Evolutionary conservation across 2,113 vertebrate species (phyloP).

Genomic region (Notothenia rossii): DNA sequence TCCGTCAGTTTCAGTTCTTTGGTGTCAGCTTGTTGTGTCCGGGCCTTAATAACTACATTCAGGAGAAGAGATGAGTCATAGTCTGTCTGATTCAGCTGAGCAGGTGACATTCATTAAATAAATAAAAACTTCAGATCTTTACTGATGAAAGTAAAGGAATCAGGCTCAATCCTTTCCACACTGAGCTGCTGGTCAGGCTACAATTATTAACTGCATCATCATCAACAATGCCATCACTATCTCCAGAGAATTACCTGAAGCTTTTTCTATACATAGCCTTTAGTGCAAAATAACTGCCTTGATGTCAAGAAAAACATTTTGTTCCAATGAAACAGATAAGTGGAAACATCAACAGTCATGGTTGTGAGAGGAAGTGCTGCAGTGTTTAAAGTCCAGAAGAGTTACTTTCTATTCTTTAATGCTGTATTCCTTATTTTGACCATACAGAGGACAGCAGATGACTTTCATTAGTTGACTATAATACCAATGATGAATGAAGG

Average conservation of each 20-base stretch:
- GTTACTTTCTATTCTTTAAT: constrained; percentile 2
- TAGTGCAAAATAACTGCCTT: not conserved
- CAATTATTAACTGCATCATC: not conserved
- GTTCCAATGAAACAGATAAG: constrained; percentile 4
- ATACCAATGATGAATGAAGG: no score
- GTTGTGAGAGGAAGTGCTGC: not conserved
- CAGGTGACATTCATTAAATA: constrained; percentile 14
- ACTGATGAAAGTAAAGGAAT: not conserved
- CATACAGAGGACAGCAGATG: no score
- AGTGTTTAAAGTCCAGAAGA: not conserved
- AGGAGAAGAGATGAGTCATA: not conserved
- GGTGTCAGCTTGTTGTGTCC: no score
- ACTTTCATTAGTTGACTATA: no score
- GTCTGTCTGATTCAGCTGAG: constrained; percentile 16
- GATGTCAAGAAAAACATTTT: not conserved
- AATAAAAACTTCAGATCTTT: not conserved
- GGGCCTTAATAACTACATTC: not conserved
- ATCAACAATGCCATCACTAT: not conserved
- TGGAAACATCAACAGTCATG: not conserved
- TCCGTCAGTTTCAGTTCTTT: no score
- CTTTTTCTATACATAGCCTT: not conserved
- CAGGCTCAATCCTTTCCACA: constrained; percentile 8
- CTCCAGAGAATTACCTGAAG: constrained; percentile 4
- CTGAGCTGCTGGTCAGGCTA: no score
- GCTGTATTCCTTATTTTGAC: not conserved